Percentiles rank a stretch among this genome's conserved stretches.
Evolutionary conservation across 2,113 vertebrate genomes (phyloP).

Genomic region (Casuarius casuarius): DNA sequence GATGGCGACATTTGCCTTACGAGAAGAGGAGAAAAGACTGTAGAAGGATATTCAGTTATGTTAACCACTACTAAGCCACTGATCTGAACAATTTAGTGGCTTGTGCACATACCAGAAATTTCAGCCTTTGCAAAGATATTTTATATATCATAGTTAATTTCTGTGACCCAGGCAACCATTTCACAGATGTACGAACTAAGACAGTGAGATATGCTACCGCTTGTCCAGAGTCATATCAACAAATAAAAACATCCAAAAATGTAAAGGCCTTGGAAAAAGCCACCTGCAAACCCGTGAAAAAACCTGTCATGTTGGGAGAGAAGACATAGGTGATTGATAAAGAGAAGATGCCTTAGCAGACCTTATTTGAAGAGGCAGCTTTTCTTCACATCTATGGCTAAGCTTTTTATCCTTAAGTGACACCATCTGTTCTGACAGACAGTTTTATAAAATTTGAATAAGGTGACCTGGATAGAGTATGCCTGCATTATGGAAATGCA

Average conservation of each 20-base stretch:
- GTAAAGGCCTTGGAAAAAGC: background rate
- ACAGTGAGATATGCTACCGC: background rate
- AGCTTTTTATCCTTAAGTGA: conserved; percentile 72
- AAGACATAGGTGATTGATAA: conserved; percentile 5
- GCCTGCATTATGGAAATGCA: background rate
- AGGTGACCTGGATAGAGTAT: conserved; percentile 47
- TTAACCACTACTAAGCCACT: background rate
- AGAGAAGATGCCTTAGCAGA: background rate
- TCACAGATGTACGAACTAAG: background rate
- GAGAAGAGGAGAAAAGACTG: background rate
- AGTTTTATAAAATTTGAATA: conserved; percentile 62
- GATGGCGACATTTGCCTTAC: background rate
- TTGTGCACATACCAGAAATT: background rate
- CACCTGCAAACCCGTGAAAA: background rate
- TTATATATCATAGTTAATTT: background rate
- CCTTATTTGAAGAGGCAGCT: conserved; percentile 55
- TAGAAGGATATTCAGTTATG: background rate
- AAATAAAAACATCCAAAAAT: background rate
- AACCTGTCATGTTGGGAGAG: background rate
- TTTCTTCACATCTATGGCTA: conserved; percentile 65
- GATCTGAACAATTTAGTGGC: background rate
- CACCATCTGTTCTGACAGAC: conserved; percentile 69
- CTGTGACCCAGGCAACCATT: background rate
- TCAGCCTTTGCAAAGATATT: background rate
- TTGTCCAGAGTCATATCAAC: background rate